A percentile compares a stretch with the other conserved stretches of the same genome.
phyloP scores from a whole-genome alignment of 1,140 invertebrate genomes.

The Drosophila ambigua region DNA sequence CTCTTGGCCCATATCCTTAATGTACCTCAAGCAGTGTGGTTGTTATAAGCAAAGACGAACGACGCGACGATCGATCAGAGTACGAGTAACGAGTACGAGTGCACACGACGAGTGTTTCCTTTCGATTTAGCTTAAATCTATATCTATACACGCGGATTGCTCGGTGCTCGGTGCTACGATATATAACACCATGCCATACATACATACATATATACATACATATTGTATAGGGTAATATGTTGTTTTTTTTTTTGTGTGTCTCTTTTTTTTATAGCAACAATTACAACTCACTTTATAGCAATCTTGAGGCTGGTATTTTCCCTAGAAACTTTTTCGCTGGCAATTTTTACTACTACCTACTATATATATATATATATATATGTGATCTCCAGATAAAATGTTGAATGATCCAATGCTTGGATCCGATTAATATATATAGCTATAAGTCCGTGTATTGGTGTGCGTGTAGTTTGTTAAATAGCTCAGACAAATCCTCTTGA shows the following conservation, averaged over 20 bases:
- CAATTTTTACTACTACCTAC: conserved; percentile 20
- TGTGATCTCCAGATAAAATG: conserved; percentile 46
- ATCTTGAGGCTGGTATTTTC: conserved; percentile 9
- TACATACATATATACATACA: conserved; percentile 9
- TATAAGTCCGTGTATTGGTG: conserved; percentile 46
- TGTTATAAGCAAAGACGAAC: conserved; percentile 56
- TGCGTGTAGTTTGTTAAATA: conserved; percentile 53
- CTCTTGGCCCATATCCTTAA: conserved; percentile 71
- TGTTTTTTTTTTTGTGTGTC: neutral
- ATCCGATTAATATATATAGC: conserved; percentile 25
- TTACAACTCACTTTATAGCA: conserved; percentile 31
- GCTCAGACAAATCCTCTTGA: conserved; percentile 54
- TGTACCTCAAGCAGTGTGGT: conserved; percentile 79
- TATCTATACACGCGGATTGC: conserved; percentile 31
- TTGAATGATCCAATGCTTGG: conserved; percentile 22
- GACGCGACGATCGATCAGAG: no score
- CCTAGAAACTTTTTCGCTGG: conserved; percentile 35
- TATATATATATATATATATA: conserved; percentile 8
- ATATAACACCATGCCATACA: neutral
- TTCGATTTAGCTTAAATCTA: conserved; percentile 61
- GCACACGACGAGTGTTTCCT: conserved; percentile 28
- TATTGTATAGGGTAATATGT: conserved; percentile 16
- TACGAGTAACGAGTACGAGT: conserved; percentile 16
- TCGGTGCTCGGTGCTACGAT: conserved; percentile 6
- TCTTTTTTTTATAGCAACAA: conserved; percentile 55